Percentiles rank a stretch among this genome's conserved stretches.
Conservation (phyloP, 2,888 invertebrate genomes). For the Microctonus aethiopoides region DNA sequence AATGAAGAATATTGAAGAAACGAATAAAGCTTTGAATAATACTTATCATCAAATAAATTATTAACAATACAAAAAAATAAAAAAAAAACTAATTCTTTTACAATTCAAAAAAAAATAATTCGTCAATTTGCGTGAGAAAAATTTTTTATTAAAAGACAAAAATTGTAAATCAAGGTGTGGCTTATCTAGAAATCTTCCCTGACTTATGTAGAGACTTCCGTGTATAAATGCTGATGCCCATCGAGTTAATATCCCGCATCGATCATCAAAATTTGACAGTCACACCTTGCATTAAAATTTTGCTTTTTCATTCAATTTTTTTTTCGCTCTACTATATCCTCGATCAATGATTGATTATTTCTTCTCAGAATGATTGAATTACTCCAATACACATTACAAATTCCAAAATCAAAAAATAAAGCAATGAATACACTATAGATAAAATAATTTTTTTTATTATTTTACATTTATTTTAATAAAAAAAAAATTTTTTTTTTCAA, state of each 20-base stretch:
- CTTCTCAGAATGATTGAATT: background rate
- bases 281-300: conserved; percentile 53
- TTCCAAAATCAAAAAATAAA: background rate
- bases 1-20: background rate
- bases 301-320: conserved; percentile 28
- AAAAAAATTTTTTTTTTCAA: background rate
- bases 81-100: background rate
- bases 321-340: background rate
- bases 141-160: background rate
- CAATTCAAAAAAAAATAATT: background rate
- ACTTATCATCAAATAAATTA: background rate
- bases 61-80: background rate
- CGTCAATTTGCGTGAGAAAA: background rate
- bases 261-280: conserved; percentile 62
- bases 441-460: too few species aligned
- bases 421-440: background rate
- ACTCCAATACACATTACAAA: background rate
- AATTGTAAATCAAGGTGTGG: background rate
- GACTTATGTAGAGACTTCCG: too few species aligned
- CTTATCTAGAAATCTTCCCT: background rate
- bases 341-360: background rate
- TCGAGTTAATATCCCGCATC: conserved; percentile 52
- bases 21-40: background rate
- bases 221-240: conserved; percentile 28
- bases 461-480: too few species aligned